phyloP scores from a whole-genome alignment of 2,113 vertebrate genomes.

The Antechinus stuartii region DNA sequence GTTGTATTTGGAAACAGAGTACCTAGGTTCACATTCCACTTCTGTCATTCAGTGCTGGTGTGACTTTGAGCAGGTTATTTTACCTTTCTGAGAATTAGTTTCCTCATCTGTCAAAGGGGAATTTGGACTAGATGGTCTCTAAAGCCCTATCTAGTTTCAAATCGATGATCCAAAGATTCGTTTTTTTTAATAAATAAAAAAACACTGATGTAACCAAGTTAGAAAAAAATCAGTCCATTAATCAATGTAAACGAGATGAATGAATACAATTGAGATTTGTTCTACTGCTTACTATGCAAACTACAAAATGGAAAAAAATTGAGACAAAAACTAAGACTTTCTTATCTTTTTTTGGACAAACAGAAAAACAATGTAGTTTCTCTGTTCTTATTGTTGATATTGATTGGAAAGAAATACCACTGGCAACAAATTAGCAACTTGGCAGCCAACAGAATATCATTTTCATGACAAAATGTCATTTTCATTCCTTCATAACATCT shows the following conservation, averaged over 20 bases:
- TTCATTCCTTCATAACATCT: slow-evolving; percentile 29
- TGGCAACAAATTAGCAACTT: slow-evolving; percentile 44
- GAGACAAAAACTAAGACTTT: background rate
- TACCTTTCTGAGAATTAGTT: background rate
- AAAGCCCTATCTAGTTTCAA: background rate
- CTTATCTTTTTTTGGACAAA: slow-evolving; percentile 56
- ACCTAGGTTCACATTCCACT: background rate
- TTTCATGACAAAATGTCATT: slow-evolving; percentile 27
- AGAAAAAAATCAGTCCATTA: background rate
- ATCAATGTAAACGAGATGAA: slow-evolving; percentile 20
- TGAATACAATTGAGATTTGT: slow-evolving; percentile 31
- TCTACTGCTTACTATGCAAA: slow-evolving; percentile 29
- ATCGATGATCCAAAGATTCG: background rate
- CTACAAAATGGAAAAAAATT: slow-evolving; percentile 51
- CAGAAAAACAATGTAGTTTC: background rate
- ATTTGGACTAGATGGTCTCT: background rate
- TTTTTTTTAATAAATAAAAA: slow-evolving; percentile 28
- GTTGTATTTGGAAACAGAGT: background rate
- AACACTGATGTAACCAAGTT: background rate
- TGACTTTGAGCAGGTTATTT: background rate
- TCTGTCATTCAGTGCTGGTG: background rate
- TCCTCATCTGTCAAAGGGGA: background rate
- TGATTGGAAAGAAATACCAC: slow-evolving; percentile 15
- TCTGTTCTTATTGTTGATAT: slow-evolving; percentile 32
- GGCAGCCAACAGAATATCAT: slow-evolving; percentile 33